phyloP scores from a whole-genome alignment of 2,888 invertebrate genomes.

The Agrypnus murinus region DNA sequence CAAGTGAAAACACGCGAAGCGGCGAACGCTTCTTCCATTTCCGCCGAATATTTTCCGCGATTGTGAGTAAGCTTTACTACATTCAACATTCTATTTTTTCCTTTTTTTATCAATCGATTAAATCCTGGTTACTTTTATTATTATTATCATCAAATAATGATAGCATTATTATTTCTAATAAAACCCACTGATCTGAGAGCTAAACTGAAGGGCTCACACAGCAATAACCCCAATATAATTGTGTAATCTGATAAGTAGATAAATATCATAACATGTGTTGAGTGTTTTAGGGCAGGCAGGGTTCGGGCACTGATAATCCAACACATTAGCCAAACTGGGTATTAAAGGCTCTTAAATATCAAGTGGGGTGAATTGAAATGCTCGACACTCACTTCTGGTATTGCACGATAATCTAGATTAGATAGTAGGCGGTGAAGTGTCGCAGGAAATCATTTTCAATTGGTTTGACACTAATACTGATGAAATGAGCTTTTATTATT shows the following conservation, averaged over 20 bases:
- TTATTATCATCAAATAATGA: too few relatives aligned
- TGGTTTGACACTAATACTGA: slow-evolving; percentile 27
- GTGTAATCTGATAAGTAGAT: slow-evolving; percentile 60
- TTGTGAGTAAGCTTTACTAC: not conserved
- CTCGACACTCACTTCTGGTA: slow-evolving; percentile 33
- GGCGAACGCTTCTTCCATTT: slow-evolving; percentile 9
- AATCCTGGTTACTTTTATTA: too few relatives aligned
- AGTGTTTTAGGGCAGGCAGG: slow-evolving; percentile 59
- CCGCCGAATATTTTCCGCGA: slow-evolving; percentile 16
- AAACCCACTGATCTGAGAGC: too few relatives aligned
- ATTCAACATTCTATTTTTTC: too few relatives aligned
- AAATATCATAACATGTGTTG: slow-evolving; percentile 69
- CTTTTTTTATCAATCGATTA: too few relatives aligned
- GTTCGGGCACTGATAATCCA: slow-evolving; percentile 57
- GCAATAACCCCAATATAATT: slow-evolving; percentile 49
- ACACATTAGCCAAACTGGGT: slow-evolving; percentile 58
- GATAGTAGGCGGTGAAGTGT: slow-evolving; percentile 56
- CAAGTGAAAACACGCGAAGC: slow-evolving; percentile 15
- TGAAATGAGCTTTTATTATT: too few relatives aligned
- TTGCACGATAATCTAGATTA: slow-evolving; percentile 53
- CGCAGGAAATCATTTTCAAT: slow-evolving; percentile 51
- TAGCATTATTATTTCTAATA: too few relatives aligned
- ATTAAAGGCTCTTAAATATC: slow-evolving; percentile 48
- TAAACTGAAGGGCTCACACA: slow-evolving; percentile 5
- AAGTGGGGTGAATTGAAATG: slow-evolving; percentile 40